phyloP scores from a whole-genome alignment of 2,113 vertebrate species.

The Rhinoptilus africanus region DNA sequence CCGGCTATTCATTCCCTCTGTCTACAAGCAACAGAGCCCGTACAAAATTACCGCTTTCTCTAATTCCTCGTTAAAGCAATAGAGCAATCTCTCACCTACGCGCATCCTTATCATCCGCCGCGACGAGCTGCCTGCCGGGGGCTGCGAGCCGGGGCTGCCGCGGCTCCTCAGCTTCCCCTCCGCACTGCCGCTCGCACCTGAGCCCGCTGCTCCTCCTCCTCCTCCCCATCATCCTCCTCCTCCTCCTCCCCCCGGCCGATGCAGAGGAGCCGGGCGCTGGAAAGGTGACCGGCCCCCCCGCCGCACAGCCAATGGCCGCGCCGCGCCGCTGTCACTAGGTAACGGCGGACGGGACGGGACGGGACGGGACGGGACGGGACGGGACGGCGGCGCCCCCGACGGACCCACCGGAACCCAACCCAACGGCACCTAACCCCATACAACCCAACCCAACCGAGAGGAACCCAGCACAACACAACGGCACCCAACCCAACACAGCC shows the following conservation, averaged over 20 bases:
- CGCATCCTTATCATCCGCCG: slow-evolving; percentile 53
- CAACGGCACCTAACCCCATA: no score
- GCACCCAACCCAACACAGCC: no score
- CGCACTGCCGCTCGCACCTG: slow-evolving; percentile 73
- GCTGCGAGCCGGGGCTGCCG: neutral
- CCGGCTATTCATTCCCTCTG: slow-evolving; percentile 17
- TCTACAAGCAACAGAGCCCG: slow-evolving; percentile 5
- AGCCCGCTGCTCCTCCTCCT: slow-evolving; percentile 70
- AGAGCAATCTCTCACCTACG: slow-evolving; percentile 59
- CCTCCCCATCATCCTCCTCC: slow-evolving; percentile 19
- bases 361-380: slow-evolving; percentile 68
- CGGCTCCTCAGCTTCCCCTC: no score
- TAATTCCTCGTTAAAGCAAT: slow-evolving; percentile 30
- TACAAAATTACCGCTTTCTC: neutral
- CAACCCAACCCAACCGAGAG: neutral
- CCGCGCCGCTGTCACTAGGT: slow-evolving; percentile 80
- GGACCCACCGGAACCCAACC: neutral
- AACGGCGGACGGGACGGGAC: slow-evolving; percentile 83
- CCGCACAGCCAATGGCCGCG: slow-evolving; percentile 78
- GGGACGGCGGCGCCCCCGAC: neutral
- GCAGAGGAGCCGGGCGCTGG: slow-evolving; percentile 73
- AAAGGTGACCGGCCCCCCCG: slow-evolving; percentile 80
- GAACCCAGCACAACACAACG: neutral
- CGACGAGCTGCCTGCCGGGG: slow-evolving; percentile 24
- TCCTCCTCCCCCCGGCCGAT: slow-evolving; percentile 66